These are phyloP conservation scores for Calameuta filiformis DNA, from an alignment of 2,888 invertebrate genomes.

Conservation along the genomic window DNA sequence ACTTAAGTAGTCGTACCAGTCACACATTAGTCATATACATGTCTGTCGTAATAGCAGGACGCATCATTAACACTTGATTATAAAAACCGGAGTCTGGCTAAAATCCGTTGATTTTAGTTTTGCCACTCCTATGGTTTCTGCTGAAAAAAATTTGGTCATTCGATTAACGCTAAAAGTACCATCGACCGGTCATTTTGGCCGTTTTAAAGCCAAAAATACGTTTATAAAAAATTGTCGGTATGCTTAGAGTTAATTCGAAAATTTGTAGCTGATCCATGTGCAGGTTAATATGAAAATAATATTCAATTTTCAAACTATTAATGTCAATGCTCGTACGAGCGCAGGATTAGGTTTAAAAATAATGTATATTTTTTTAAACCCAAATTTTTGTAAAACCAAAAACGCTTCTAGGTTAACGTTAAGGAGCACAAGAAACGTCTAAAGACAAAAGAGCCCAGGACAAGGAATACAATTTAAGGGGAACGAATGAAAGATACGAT, in stretches of 20 bases:
- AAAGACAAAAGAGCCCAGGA: neutral
- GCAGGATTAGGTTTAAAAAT: neutral
- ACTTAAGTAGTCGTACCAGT: neutral
- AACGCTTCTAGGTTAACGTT: neutral
- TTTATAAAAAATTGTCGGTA: no score
- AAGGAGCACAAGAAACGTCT: neutral
- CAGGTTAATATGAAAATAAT: neutral
- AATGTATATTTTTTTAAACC: neutral
- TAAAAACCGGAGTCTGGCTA: neutral
- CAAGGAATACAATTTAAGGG: slow-evolving; percentile 18
- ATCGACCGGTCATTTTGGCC: no score
- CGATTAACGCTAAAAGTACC: no score
- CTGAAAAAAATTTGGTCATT: no score
- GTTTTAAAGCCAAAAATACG: no score
- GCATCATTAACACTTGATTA: neutral
- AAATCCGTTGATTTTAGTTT: neutral
- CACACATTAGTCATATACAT: neutral
- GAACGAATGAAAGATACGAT: slow-evolving; percentile 56
- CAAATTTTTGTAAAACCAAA: neutral
- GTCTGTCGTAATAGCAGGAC: neutral
- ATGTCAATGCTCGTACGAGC: neutral
- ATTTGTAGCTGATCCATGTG: neutral
- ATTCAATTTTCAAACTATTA: neutral
- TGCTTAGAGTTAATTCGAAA: no score
- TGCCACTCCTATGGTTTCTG: neutral